A percentile compares a stretch with the other conserved stretches of the same genome.
These are phyloP conservation scores for Nylanderia fulva DNA, from an alignment of 1,140 invertebrate species.

Conservation along the genomic window DNA sequence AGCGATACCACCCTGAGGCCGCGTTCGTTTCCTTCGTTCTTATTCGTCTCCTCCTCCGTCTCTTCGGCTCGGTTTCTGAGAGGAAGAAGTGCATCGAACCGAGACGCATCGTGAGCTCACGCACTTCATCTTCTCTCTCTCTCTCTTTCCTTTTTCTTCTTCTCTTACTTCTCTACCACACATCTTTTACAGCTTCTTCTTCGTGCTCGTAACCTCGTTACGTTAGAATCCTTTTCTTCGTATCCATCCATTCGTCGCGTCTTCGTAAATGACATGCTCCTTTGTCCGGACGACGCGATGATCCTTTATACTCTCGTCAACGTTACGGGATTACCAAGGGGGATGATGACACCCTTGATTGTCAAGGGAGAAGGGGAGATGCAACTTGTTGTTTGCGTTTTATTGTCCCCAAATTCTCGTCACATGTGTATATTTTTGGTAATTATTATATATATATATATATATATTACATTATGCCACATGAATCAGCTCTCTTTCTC, in stretches of 20 bases:
- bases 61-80: slow-evolving; percentile 57
- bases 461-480: no score
- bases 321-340: slow-evolving; percentile 20
- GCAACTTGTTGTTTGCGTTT: slow-evolving; percentile 15
- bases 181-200: background rate
- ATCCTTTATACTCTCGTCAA: slow-evolving; percentile 53
- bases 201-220: slow-evolving; percentile 67
- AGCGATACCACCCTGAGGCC: slow-evolving; percentile 71
- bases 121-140: slow-evolving; percentile 48
- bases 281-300: slow-evolving; percentile 61
- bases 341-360: background rate
- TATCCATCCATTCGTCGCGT: slow-evolving; percentile 32
- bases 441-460: background rate
- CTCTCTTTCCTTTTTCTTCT: background rate
- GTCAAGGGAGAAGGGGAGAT: background rate
- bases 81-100: slow-evolving; percentile 63
- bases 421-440: background rate
- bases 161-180: background rate
- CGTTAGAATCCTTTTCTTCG: slow-evolving; percentile 67
- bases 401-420: background rate
- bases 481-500: no score
- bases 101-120: slow-evolving; percentile 66
- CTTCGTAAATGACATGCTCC: slow-evolving; percentile 55
- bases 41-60: slow-evolving; percentile 43
- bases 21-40: slow-evolving; percentile 70